phyloP scores from a whole-genome alignment of 2,797 vertebrate species.

The Dicrostonyx torquatus region DNA sequence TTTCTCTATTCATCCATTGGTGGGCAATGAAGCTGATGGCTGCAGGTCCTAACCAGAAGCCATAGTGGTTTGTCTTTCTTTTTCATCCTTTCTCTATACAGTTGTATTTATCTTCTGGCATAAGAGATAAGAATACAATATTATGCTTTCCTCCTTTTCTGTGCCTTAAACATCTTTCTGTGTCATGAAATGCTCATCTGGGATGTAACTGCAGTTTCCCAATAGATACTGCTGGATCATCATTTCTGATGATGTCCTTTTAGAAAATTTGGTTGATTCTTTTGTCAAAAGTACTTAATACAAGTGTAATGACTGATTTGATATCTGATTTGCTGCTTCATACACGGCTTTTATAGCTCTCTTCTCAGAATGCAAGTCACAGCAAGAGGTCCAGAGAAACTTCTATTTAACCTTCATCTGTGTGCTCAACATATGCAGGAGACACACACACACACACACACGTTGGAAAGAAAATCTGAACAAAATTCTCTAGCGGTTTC shows the following conservation, averaged over 20 bases:
- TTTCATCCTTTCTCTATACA: not conserved
- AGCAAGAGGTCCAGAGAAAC: not conserved
- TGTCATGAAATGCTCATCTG: not conserved
- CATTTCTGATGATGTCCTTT: conserved; percentile 51
- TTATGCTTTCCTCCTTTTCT: not conserved
- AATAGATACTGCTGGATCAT: not conserved
- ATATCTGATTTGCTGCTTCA: not conserved
- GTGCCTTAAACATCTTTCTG: conserved; percentile 3
- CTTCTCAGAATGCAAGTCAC: not conserved
- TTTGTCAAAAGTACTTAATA: not conserved
- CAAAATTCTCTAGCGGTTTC: not conserved
- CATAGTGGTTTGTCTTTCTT: not conserved
- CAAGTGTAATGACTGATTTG: not conserved
- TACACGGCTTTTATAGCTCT: not conserved
- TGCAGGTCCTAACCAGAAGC: not conserved
- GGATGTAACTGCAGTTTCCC: conserved; percentile 49
- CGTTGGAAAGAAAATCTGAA: not conserved
- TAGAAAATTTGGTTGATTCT: not conserved
- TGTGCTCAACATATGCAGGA: not conserved
- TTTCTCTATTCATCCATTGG: not conserved
- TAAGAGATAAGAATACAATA: not conserved
- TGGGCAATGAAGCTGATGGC: not conserved
- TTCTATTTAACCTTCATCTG: not conserved
- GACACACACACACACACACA: not conserved
- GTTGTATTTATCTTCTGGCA: not conserved